Conservation (phyloP, 2,113 vertebrate genomes). For the Symphodus melops region DNA sequence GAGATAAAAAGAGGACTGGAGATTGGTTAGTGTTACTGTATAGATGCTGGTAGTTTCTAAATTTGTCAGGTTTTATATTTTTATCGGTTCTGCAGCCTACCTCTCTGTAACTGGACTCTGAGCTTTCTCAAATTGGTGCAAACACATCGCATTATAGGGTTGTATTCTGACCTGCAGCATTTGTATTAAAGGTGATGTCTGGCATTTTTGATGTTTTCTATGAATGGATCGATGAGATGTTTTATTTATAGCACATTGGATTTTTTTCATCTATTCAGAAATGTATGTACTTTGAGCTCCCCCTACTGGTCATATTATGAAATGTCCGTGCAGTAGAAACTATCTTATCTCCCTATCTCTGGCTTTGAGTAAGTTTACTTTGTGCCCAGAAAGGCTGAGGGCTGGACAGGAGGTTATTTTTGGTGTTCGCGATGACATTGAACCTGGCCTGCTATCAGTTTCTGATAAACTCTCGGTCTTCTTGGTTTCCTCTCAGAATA, state of each 20-base stretch:
- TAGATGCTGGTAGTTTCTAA: not conserved
- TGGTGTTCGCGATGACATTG: constrained; percentile 45
- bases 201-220: not conserved
- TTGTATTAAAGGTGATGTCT: too few species aligned
- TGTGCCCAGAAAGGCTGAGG: not conserved
- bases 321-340: not conserved
- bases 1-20: not conserved
- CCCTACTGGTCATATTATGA: constrained; percentile 40
- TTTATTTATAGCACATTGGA: not conserved
- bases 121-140: constrained; percentile 22
- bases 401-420: constrained; percentile 58
- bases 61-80: constrained; percentile 11
- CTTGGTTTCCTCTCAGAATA: constrained; percentile 58
- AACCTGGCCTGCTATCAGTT: constrained; percentile 64
- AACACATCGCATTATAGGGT: constrained; percentile 10
- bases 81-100: constrained; percentile 34
- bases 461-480: constrained; percentile 63
- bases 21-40: not conserved
- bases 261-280: not conserved
- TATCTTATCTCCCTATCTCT: not conserved
- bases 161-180: not conserved
- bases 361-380: constrained; percentile 16
- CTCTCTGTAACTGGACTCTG: constrained; percentile 48
- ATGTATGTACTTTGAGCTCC: constrained; percentile 2
- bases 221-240: not conserved